Percentiles rank a stretch among this genome's conserved stretches.
Evolutionary conservation across 2,888 invertebrate genomes (phyloP).

Genomic region (Tetragnatha montana): DNA sequence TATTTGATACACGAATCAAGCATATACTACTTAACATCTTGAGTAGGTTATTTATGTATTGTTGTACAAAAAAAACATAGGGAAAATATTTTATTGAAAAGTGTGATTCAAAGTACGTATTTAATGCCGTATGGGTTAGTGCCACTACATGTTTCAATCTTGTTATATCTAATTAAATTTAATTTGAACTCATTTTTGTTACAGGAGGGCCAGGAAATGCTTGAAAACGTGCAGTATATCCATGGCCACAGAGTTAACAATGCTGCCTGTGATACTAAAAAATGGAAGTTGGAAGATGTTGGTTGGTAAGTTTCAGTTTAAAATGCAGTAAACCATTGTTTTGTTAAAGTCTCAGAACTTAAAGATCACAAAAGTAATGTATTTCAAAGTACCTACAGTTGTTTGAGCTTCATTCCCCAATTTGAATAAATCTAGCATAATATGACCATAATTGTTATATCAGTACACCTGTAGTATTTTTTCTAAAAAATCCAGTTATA

Average conservation of each 20-base stretch:
- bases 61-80: too few species aligned
- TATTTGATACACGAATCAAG: too few species aligned
- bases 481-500: too few species aligned
- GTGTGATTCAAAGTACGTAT: background rate
- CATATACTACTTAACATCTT: too few species aligned
- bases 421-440: too few species aligned
- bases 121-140: background rate
- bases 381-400: background rate
- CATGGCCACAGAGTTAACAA: slow-evolving; percentile 55
- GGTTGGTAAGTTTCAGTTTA: slow-evolving; percentile 44
- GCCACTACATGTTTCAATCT: too few species aligned
- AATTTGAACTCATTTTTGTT: background rate
- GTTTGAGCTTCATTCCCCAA: too few species aligned
- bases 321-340: background rate
- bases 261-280: slow-evolving; percentile 55
- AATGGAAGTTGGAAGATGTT: slow-evolving; percentile 67
- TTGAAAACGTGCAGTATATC: slow-evolving; percentile 69
- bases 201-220: slow-evolving; percentile 54
- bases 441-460: too few species aligned
- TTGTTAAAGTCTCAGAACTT: background rate
- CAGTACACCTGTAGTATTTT: too few species aligned
- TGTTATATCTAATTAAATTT: background rate
- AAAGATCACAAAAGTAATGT: too few species aligned
- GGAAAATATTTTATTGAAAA: too few species aligned
- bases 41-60: too few species aligned